Percentiles rank a stretch among this genome's conserved stretches.
phyloP scores from a whole-genome alignment of 1,140 invertebrate genomes.

The Pseudobourletiella spinata region DNA sequence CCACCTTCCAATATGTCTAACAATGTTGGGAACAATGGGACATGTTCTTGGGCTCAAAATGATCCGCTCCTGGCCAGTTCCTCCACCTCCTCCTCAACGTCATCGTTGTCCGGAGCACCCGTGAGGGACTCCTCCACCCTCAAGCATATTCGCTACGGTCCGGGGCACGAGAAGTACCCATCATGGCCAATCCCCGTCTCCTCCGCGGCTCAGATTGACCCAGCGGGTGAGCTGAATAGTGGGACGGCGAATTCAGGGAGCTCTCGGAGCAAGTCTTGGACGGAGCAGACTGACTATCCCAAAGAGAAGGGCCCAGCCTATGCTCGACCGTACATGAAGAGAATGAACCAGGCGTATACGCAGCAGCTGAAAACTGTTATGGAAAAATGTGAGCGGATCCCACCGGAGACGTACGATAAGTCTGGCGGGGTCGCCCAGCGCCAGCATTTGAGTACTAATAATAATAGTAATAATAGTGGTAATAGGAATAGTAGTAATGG shows the following conservation, averaged over 20 bases:
- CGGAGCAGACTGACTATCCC: conserved; percentile 62
- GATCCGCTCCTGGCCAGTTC: neutral
- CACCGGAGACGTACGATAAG: conserved; percentile 45
- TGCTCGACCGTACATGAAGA: conserved; percentile 58
- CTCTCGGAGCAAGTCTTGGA: conserved; percentile 59
- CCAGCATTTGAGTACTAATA: too few relatives aligned
- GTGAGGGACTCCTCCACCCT: conserved; percentile 60
- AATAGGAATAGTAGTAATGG: too few relatives aligned
- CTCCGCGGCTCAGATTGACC: conserved; percentile 46
- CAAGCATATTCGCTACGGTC: conserved; percentile 53
- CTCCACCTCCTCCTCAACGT: neutral
- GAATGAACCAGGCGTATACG: conserved; percentile 45
- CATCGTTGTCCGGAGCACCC: conserved; percentile 42
- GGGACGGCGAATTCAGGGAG: conserved; percentile 28
- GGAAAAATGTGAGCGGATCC: conserved; percentile 63
- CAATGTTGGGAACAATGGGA: conserved; percentile 11
- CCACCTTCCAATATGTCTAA: conserved; percentile 22
- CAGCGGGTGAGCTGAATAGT: conserved; percentile 36
- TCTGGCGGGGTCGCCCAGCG: neutral
- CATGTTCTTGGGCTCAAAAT: conserved; percentile 16
- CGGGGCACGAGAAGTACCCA: conserved; percentile 69
- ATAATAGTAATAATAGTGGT: too few relatives aligned
- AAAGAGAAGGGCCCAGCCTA: conserved; percentile 58
- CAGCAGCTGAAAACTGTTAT: conserved; percentile 63
- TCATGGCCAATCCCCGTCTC: conserved; percentile 58